A percentile compares a stretch with the other conserved stretches of the same genome.
phyloP scores from a whole-genome alignment of 2,888 invertebrate species.

The Agonum fuliginosum region DNA sequence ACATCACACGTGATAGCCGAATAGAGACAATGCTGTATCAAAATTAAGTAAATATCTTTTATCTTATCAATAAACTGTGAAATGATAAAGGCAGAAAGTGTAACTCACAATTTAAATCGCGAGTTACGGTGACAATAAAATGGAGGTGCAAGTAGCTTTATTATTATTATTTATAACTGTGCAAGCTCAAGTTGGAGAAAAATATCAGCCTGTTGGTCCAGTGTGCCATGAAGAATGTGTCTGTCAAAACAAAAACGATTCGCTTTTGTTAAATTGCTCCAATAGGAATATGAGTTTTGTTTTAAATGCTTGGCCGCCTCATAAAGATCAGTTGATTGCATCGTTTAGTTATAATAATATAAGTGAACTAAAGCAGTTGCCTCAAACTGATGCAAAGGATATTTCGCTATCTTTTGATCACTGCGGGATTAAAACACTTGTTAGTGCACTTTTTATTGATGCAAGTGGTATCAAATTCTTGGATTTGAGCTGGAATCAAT shows the following conservation, averaged over 20 bases:
- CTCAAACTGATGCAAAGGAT: slow-evolving; percentile 71
- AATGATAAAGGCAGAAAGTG: slow-evolving; percentile 15
- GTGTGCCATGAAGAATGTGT: slow-evolving; percentile 66
- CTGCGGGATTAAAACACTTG: slow-evolving; percentile 75
- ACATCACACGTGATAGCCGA: not conserved
- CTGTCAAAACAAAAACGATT: slow-evolving; percentile 64
- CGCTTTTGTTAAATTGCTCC: slow-evolving; percentile 68
- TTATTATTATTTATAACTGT: slow-evolving; percentile 1
- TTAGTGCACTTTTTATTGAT: slow-evolving; percentile 74
- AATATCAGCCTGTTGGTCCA: slow-evolving; percentile 8
- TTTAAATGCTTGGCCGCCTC: slow-evolving; percentile 70
- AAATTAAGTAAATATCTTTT: slow-evolving; percentile 37
- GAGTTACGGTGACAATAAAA: not conserved
- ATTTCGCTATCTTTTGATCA: slow-evolving; percentile 75
- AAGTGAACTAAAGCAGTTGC: slow-evolving; percentile 73
- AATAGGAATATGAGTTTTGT: slow-evolving; percentile 65
- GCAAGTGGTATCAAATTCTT: slow-evolving; percentile 74
- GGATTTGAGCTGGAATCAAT: slow-evolving; percentile 76
- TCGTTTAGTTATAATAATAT: slow-evolving; percentile 78
- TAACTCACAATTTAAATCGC: slow-evolving; percentile 4
- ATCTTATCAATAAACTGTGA: slow-evolving; percentile 37
- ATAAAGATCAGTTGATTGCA: slow-evolving; percentile 72
- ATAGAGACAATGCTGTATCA: slow-evolving; percentile 2
- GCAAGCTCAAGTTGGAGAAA: not conserved
- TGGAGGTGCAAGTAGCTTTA: slow-evolving; percentile 1